Conservation (phyloP, 2,113 vertebrate genomes). For the Pyxicephalus adspersus region DNA sequence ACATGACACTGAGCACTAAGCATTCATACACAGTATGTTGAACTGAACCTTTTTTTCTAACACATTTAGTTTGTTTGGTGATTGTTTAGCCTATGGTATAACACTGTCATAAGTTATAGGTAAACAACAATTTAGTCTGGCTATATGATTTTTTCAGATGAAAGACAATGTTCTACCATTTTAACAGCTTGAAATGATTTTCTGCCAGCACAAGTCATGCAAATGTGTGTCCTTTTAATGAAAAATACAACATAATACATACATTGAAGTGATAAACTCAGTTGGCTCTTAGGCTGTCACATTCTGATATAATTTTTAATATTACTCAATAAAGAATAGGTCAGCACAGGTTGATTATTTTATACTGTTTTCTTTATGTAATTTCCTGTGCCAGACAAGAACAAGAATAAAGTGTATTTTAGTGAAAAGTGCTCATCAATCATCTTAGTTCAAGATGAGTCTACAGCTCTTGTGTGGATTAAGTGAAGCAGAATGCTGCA, state of each 20-base stretch:
- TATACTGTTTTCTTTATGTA: too few species aligned
- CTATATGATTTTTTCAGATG: neutral
- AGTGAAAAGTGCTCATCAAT: conserved; percentile 10
- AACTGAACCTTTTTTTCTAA: too few species aligned
- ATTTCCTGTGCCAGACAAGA: too few species aligned
- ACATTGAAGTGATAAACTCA: neutral
- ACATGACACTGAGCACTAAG: too few species aligned
- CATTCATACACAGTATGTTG: too few species aligned
- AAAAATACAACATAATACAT: neutral
- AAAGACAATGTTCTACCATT: neutral
- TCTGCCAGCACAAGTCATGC: neutral
- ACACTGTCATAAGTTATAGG: neutral
- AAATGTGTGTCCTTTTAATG: neutral
- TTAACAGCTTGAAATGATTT: conserved; percentile 19
- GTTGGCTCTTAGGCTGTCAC: neutral
- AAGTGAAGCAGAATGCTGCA: too few species aligned
- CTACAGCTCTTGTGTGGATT: too few species aligned
- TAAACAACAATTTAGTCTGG: neutral
- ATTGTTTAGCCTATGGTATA: neutral
- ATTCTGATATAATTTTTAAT: neutral
- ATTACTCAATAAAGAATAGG: conserved; percentile 7
- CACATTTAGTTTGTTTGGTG: neutral
- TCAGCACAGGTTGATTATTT: neutral
- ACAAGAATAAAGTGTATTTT: neutral
- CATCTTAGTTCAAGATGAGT: conserved; percentile 20